A percentile compares a stretch with the other conserved stretches of the same genome.
Conservation (phyloP, 1,140 invertebrate species). For the Euborellia annulipes region DNA sequence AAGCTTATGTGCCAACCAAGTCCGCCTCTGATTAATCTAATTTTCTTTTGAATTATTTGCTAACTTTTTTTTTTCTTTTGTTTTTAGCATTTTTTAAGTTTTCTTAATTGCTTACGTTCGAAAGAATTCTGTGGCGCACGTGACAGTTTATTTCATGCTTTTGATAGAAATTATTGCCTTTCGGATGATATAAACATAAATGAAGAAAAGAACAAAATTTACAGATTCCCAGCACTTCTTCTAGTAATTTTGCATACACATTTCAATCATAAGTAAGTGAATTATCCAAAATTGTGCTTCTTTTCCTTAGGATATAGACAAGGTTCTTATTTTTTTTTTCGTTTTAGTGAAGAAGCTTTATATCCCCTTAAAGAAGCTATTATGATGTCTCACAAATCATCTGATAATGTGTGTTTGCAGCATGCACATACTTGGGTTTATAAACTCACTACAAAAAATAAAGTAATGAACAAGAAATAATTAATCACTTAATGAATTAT, state of each 20-base stretch:
- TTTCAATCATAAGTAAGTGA: slow-evolving; percentile 66
- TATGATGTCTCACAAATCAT: slow-evolving; percentile 70
- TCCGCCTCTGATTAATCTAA: background rate
- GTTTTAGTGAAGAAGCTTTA: slow-evolving; percentile 41
- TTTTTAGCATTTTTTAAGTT: slow-evolving; percentile 76
- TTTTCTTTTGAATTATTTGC: slow-evolving; percentile 1
- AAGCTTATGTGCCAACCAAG: no score
- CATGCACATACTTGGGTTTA: slow-evolving; percentile 69
- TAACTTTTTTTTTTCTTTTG: slow-evolving; percentile 10
- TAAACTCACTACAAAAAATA: slow-evolving; percentile 36
- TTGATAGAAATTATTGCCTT: slow-evolving; percentile 49
- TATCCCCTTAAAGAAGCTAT: slow-evolving; percentile 69
- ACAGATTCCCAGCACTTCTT: slow-evolving; percentile 78
- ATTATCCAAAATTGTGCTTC: background rate
- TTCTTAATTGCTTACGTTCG: slow-evolving; percentile 71
- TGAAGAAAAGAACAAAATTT: slow-evolving; percentile 54
- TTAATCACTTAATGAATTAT: slow-evolving; percentile 1
- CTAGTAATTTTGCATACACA: slow-evolving; percentile 71
- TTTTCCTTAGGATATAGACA: background rate
- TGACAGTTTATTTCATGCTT: slow-evolving; percentile 69
- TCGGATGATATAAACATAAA: slow-evolving; percentile 26
- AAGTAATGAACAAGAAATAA: slow-evolving; percentile 13
- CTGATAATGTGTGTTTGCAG: slow-evolving; percentile 70
- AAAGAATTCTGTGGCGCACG: slow-evolving; percentile 76
- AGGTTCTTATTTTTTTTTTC: slow-evolving; percentile 7